phyloP scores from a whole-genome alignment of 2,888 invertebrate genomes.

The Scaptomyza flava region DNA sequence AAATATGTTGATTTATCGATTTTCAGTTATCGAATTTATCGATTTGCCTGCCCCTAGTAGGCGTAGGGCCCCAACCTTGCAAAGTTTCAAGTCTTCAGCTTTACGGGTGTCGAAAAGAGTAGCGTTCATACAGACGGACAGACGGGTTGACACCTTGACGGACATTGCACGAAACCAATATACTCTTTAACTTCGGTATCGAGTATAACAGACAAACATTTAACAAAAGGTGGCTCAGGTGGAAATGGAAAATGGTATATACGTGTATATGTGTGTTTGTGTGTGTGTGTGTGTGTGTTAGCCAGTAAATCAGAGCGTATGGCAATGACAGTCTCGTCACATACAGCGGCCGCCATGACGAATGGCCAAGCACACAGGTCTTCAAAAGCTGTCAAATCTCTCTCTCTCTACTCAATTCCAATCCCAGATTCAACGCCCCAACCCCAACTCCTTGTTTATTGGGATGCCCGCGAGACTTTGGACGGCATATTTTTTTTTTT shows the following conservation, averaged over 20 bases:
- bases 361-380: conserved; percentile 48
- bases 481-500: background rate
- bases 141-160: too few species aligned
- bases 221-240: conserved; percentile 16
- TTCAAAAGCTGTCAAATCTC: conserved; percentile 35
- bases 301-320: conserved; percentile 76
- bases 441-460: conserved; percentile 6
- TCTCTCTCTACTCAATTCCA: background rate
- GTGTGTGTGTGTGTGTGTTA: conserved; percentile 26
- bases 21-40: too few species aligned
- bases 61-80: too few species aligned
- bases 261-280: background rate
- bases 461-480: conserved; percentile 25
- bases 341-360: conserved; percentile 73
- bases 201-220: conserved; percentile 13
- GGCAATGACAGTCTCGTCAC: conserved; percentile 74
- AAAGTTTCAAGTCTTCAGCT: too few species aligned
- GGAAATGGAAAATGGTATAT: conserved; percentile 9
- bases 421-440: background rate
- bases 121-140: too few species aligned
- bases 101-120: too few species aligned
- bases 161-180: too few species aligned
- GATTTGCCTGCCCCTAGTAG: too few species aligned
- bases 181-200: too few species aligned
- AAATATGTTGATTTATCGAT: too few species aligned